phyloP scores from a whole-genome alignment of 2,888 invertebrate species.

The Trileptium ribeirensis region DNA sequence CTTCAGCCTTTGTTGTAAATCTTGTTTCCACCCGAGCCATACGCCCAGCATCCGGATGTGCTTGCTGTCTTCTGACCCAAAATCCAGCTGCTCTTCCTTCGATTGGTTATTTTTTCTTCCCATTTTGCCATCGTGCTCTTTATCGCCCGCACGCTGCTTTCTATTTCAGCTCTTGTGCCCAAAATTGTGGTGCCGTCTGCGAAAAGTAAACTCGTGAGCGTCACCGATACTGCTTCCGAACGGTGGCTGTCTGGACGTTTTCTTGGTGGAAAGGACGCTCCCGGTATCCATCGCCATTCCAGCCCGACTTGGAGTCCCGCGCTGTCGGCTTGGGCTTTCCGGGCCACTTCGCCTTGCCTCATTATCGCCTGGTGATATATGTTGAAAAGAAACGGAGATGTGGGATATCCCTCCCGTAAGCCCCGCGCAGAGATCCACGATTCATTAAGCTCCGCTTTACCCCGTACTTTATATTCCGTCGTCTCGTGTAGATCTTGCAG shows the following conservation, averaged over 20 bases:
- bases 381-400: not conserved
- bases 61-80: not conserved
- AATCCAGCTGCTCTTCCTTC: not conserved
- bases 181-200: not conserved
- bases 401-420: not conserved
- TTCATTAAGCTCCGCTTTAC: not conserved
- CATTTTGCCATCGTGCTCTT: not conserved
- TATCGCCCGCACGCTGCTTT: not conserved
- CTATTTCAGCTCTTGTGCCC: not conserved
- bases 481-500: slow-evolving; percentile 3
- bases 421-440: not conserved
- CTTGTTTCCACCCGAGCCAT: not conserved
- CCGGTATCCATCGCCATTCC: not conserved
- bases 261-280: not conserved
- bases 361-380: slow-evolving; percentile 3
- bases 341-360: not conserved
- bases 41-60: not conserved
- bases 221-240: not conserved
- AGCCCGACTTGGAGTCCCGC: not conserved
- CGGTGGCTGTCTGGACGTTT: not conserved
- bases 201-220: not conserved
- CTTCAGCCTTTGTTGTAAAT: not conserved
- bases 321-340: not conserved
- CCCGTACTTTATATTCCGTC: slow-evolving; percentile 10
- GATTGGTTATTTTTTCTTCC: not conserved